These are phyloP conservation scores for Cassiopea xamachana DNA, from an alignment of 30 jellyfish, hydroid and myxozoan species.

Conservation along the genomic window DNA sequence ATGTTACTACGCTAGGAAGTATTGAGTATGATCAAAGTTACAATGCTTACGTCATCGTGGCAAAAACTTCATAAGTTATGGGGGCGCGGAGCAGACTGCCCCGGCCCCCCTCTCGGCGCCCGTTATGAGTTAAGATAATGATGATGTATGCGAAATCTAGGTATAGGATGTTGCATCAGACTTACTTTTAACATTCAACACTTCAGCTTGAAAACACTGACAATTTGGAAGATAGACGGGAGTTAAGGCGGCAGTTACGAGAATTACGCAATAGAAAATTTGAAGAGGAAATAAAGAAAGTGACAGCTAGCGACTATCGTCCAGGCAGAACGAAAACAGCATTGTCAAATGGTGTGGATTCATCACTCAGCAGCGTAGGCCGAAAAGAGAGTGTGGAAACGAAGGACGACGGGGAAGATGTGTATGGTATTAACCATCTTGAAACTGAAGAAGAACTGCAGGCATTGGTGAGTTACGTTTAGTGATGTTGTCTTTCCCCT, in stretches of 20 bases:
- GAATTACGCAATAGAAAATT: constrained; percentile 90
- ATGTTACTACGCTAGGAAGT: too few species aligned
- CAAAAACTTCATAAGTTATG: too few species aligned
- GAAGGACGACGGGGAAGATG: constrained; percentile 83
- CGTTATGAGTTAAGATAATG: too few species aligned
- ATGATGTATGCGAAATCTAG: too few species aligned
- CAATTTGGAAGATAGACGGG: constrained; percentile 92
- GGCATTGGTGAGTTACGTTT: constrained; percentile 75
- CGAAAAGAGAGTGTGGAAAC: constrained; percentile 43
- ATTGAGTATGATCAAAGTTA: too few species aligned
- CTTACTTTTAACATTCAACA: background rate
- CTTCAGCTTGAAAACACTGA: constrained; percentile 94
- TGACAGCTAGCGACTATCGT: constrained; percentile 82
- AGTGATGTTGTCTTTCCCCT: background rate
- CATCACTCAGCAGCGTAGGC: constrained; percentile 64
- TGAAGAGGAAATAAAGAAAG: constrained; percentile 93
- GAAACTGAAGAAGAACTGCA: constrained; percentile 93
- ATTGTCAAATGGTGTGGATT: constrained; percentile 77
- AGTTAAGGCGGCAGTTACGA: constrained; percentile 86
- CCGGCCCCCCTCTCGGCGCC: too few species aligned
- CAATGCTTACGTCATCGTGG: too few species aligned
- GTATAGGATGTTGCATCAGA: too few species aligned
- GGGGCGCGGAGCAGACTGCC: too few species aligned
- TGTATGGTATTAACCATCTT: constrained; percentile 73
- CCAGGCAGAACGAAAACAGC: constrained; percentile 59